A percentile compares a stretch with the other conserved stretches of the same genome.
phyloP scores from a whole-genome alignment of 2,113 vertebrate species.

The Oenanthe melanoleuca region DNA sequence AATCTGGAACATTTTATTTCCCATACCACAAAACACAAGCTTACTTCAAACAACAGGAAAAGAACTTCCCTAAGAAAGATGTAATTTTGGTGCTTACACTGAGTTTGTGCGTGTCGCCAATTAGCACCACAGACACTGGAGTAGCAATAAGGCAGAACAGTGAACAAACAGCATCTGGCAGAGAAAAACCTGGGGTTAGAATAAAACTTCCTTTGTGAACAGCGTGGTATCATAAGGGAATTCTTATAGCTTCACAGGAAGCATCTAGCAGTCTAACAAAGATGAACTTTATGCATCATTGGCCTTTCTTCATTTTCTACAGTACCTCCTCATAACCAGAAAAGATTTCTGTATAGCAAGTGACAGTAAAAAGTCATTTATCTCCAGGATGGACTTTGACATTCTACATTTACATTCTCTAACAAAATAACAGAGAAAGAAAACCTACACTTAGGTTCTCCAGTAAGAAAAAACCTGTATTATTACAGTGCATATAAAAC shows the following conservation, averaged over 20 bases:
- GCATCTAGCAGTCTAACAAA: not conserved
- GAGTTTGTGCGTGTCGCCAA: not conserved
- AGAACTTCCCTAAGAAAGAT: not conserved
- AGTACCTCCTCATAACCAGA: not conserved
- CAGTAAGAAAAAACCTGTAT: not conserved
- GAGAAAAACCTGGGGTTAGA: not conserved
- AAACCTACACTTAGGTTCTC: not conserved
- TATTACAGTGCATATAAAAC: not conserved
- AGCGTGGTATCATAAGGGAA: not conserved
- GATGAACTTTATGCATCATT: not conserved
- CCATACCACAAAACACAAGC: not conserved
- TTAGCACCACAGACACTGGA: not conserved
- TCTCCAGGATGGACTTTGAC: not conserved
- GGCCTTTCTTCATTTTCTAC: not conserved
- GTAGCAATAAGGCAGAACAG: not conserved
- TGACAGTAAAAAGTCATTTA: not conserved
- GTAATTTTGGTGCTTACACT: not conserved
- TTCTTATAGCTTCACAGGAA: not conserved
- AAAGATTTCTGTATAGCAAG: not conserved
- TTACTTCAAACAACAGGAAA: not conserved
- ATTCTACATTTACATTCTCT: not conserved
- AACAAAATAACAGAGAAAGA: not conserved
- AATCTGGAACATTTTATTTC: not conserved
- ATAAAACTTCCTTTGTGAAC: not conserved
- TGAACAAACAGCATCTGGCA: slow-evolving; percentile 19